Conservation (phyloP, 2,888 invertebrate species). For the Neoscelio sp. region DNA sequence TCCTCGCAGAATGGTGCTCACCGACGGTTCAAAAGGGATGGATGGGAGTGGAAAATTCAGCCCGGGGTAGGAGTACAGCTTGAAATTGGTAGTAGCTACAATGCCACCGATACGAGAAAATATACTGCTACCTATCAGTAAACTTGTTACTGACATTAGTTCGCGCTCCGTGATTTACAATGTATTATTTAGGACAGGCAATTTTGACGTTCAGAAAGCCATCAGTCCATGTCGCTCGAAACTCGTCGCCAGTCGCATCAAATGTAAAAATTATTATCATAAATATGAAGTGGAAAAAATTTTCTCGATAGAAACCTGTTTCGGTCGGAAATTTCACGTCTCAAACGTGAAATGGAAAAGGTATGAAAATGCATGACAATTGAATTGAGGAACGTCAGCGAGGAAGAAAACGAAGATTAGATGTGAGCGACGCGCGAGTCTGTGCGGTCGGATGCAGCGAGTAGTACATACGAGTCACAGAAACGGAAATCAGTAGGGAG, state of each 20-base stretch:
- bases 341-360: conserved; percentile 33
- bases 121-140: conserved; percentile 77
- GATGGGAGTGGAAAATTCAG: conserved; percentile 55
- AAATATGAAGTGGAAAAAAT: conserved; percentile 35
- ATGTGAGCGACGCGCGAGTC: conserved; percentile 6
- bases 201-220: conserved; percentile 23
- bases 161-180: conserved; percentile 35
- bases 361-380: conserved; percentile 60
- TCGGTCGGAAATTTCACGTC: conserved; percentile 11
- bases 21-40: conserved; percentile 73
- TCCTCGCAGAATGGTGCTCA: conserved; percentile 80
- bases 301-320: conserved; percentile 31
- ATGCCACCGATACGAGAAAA: conserved; percentile 81
- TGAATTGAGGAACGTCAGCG: conserved; percentile 42
- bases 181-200: conserved; percentile 38
- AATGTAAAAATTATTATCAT: conserved; percentile 20
- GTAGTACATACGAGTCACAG: conserved; percentile 69
- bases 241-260: background rate
- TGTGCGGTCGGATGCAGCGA: conserved; percentile 24
- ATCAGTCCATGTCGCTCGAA: background rate
- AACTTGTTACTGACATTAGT: conserved; percentile 55
- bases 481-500: conserved; percentile 80
- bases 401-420: conserved; percentile 31
- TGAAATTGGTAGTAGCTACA: conserved; percentile 76
- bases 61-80: conserved; percentile 60